Percentiles rank a stretch among this genome's conserved stretches.
These are phyloP conservation scores for Tinea pellionella DNA, from an alignment of 2,888 invertebrate genomes.

Conservation along the genomic window DNA sequence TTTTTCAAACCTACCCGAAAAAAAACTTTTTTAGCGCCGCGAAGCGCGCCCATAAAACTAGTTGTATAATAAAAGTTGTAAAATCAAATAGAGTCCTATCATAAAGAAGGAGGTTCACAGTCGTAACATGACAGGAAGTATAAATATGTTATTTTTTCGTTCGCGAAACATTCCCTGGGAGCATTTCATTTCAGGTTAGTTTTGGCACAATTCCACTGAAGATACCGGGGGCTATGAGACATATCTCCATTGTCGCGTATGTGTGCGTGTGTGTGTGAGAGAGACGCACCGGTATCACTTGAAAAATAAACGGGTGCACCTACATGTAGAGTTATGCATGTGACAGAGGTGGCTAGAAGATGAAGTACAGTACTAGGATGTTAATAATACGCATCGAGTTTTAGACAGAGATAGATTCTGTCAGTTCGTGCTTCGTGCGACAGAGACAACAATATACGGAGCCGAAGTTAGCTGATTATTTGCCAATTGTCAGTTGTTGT, in stretches of 20 bases:
- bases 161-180: not conserved
- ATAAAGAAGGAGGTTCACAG: not conserved
- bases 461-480: no score
- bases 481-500: no score
- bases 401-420: no score
- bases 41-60: no score
- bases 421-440: no score
- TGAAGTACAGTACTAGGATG: not conserved
- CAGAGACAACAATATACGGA: no score
- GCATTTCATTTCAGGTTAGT: slow-evolving; percentile 10
- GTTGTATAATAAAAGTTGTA: not conserved
- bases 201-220: slow-evolving; percentile 7
- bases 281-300: slow-evolving; percentile 10
- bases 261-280: not conserved
- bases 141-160: slow-evolving; percentile 5
- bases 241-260: not conserved
- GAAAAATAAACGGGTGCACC: slow-evolving; percentile 12
- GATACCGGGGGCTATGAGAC: slow-evolving; percentile 7
- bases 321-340: not conserved
- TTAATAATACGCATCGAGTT: no score
- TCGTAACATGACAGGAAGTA: slow-evolving; percentile 1
- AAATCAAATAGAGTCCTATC: not conserved
- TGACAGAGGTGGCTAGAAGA: not conserved
- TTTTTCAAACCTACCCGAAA: no score
- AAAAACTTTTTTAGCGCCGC: no score